Percentiles rank a stretch among this genome's conserved stretches.
phyloP scores from a whole-genome alignment of 2,888 invertebrate species.

The Neuroscelio doddi region DNA sequence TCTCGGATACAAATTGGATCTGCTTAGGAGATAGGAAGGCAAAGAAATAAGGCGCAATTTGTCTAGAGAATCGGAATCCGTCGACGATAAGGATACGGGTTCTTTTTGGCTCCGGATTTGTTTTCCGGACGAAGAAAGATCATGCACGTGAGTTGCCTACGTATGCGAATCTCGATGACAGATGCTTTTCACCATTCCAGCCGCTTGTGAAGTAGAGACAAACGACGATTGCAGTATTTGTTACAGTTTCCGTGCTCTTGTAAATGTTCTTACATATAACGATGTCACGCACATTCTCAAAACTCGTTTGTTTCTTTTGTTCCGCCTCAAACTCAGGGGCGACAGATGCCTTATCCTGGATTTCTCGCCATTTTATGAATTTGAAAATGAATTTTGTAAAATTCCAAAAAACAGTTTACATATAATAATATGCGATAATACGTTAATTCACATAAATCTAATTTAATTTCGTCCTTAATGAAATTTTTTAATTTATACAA shows the following conservation, averaged over 20 bases:
- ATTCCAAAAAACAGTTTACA: too few species aligned
- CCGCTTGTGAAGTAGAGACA: not conserved
- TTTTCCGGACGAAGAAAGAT: conserved; percentile 36
- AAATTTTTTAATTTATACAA: too few species aligned
- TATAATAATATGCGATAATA: too few species aligned
- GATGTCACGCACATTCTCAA: conserved; percentile 68
- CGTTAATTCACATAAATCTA: too few species aligned
- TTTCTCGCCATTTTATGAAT: not conserved
- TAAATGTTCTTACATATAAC: conserved; percentile 67
- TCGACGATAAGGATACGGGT: conserved; percentile 28
- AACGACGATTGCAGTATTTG: conserved; percentile 16
- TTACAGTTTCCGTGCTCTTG: conserved; percentile 46
- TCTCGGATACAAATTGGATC: conserved; percentile 35
- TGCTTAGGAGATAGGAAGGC: conserved; percentile 19
- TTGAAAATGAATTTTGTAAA: too few species aligned
- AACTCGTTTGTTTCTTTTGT: conserved; percentile 71
- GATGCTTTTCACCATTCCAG: conserved; percentile 21
- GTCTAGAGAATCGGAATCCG: conserved; percentile 30
- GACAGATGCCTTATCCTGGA: conserved; percentile 16
- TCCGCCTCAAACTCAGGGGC: conserved; percentile 66
- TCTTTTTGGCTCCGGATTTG: conserved; percentile 35
- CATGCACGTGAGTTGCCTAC: conserved; percentile 27
- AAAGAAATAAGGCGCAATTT: conserved; percentile 18
- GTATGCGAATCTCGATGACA: conserved; percentile 33
- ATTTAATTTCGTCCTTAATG: too few species aligned